phyloP scores from a whole-genome alignment of 2,888 invertebrate genomes.

The Gibbula magus region DNA sequence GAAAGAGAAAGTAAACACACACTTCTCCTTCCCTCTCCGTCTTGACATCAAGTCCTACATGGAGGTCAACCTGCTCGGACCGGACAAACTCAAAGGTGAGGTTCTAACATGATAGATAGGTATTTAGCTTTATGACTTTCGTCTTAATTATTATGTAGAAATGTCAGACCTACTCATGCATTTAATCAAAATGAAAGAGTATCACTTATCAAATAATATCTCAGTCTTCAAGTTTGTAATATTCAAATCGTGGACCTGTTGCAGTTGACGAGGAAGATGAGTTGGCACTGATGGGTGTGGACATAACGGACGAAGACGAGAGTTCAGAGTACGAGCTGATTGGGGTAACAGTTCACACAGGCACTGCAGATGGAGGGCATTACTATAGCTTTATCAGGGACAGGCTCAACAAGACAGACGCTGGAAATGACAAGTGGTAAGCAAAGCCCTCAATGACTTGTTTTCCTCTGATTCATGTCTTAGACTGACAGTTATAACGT shows the following conservation, averaged over 20 bases:
- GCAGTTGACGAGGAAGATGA: slow-evolving; percentile 46
- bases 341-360: slow-evolving; percentile 97
- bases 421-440: slow-evolving; percentile 88
- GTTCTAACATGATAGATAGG: background rate
- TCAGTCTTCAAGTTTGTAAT: too few relatives aligned
- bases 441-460: slow-evolving; percentile 13
- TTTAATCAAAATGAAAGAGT: background rate
- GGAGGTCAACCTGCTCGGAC: slow-evolving; percentile 85
- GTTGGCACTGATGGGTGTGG: slow-evolving; percentile 38
- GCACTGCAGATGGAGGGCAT: slow-evolving; percentile 98
- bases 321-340: slow-evolving; percentile 84
- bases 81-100: slow-evolving; percentile 65
- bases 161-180: too few relatives aligned
- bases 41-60: slow-evolving; percentile 96
- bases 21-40: slow-evolving; percentile 94
- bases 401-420: slow-evolving; percentile 78
- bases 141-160: too few relatives aligned
- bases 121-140: background rate
- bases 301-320: slow-evolving; percentile 52
- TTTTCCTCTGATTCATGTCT: too few relatives aligned
- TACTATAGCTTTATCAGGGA: slow-evolving; percentile 96
- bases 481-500: too few relatives aligned
- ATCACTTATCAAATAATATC: background rate
- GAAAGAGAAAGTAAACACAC: slow-evolving; percentile 97
- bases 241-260: background rate